Conservation (phyloP, 1,140 invertebrate species). For the Heliconius hermathena region DNA sequence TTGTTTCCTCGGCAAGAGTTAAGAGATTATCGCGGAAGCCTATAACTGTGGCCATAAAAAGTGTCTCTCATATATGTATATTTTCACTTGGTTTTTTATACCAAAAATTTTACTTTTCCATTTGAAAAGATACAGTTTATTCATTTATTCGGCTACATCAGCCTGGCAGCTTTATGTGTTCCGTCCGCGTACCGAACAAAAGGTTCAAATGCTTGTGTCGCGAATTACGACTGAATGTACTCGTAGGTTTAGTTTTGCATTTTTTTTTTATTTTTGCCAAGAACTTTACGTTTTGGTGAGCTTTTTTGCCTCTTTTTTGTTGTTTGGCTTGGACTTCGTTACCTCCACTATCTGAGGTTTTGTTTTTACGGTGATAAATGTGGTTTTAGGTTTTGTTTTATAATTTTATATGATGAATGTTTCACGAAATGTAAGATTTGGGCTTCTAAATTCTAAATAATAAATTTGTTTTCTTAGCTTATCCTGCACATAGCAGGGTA, state of each 20-base stretch:
- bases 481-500: no score
- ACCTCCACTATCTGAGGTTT: not conserved
- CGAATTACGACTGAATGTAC: conserved; percentile 39
- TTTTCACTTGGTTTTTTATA: conserved; percentile 52
- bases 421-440: not conserved
- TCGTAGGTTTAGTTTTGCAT: conserved; percentile 38
- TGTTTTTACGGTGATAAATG: conserved; percentile 9
- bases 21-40: conserved; percentile 64
- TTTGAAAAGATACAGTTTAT: conserved; percentile 62
- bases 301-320: conserved; percentile 12
- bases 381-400: not conserved
- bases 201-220: conserved; percentile 26
- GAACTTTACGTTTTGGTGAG: conserved; percentile 25
- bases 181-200: conserved; percentile 30
- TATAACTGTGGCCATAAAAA: conserved; percentile 60
- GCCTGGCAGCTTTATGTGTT: conserved; percentile 50
- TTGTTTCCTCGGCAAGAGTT: conserved; percentile 65
- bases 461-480: not conserved
- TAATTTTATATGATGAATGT: not conserved
- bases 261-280: conserved; percentile 30
- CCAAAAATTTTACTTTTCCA: conserved; percentile 50
- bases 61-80: conserved; percentile 48
- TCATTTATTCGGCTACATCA: conserved; percentile 50
- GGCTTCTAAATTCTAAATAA: not conserved
- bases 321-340: conserved; percentile 20